Evolutionary conservation across 1,140 invertebrate genomes (phyloP).

Genomic region (Ephestia elutella): DNA sequence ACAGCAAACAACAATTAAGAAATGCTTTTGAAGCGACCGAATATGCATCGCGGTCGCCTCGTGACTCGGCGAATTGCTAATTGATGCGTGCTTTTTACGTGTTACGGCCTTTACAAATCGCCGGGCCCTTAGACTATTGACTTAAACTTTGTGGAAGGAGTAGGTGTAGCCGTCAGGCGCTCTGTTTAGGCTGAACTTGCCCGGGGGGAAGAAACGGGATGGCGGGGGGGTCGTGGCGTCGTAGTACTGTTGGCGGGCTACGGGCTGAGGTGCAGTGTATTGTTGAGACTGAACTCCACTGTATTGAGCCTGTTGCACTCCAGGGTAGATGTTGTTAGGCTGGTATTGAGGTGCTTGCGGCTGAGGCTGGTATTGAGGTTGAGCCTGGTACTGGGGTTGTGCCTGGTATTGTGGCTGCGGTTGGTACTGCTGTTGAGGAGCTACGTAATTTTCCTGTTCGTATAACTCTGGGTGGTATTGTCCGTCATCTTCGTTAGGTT

Average conservation of each 20-base stretch:
- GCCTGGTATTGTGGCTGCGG: slow-evolving; percentile 38
- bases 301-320: slow-evolving; percentile 58
- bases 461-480: slow-evolving; percentile 74
- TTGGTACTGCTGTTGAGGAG: slow-evolving; percentile 51
- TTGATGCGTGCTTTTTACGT: slow-evolving; percentile 51
- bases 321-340: slow-evolving; percentile 65
- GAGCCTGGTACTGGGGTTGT: slow-evolving; percentile 53
- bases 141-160: slow-evolving; percentile 80
- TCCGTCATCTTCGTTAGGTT: slow-evolving; percentile 75
- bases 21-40: slow-evolving; percentile 55
- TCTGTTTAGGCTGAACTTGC: slow-evolving; percentile 87
- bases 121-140: slow-evolving; percentile 39
- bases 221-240: slow-evolving; percentile 80
- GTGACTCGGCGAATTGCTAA: slow-evolving; percentile 59
- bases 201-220: slow-evolving; percentile 84
- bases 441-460: slow-evolving; percentile 56
- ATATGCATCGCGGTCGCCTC: slow-evolving; percentile 32
- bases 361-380: slow-evolving; percentile 62
- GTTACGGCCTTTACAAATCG: slow-evolving; percentile 45
- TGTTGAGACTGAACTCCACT: slow-evolving; percentile 63
- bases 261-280: slow-evolving; percentile 41
- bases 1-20: slow-evolving; percentile 69
- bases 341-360: slow-evolving; percentile 35
- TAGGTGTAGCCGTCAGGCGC: slow-evolving; percentile 89
- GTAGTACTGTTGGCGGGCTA: slow-evolving; percentile 61